Evolutionary conservation across 2,888 invertebrate genomes (phyloP), one percentile per base, ranked within the genome.

Genomic region (Linnaemya vulpina): DNA sequence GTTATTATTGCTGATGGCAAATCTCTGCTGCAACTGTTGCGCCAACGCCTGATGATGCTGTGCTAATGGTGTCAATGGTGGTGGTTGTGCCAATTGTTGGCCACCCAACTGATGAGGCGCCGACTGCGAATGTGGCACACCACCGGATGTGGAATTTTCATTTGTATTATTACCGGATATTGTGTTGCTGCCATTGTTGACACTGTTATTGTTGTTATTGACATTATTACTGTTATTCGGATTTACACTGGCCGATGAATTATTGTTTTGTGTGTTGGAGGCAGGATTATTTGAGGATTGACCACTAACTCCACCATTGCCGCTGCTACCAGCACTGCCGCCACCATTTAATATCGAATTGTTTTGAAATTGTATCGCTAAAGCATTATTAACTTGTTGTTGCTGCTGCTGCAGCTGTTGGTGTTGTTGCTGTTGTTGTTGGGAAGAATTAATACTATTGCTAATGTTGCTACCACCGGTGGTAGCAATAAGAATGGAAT

Each of bases 1-100:
- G 88, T 91, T 92, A 91, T 92, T 92, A 89, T 90, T 92, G 91
- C 91, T 92, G 90, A 90, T 90, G 89, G 91, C 92, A 88, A 94
- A 94, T 89, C 94, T 94, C 90, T 94, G 94, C 89, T 94, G 94
- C 89, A 94, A 93, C 88, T 93, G 94, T 93, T 94, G 93, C 90
- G 94, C 94, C 89, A 94, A 93, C 87, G 94, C 94, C 82, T 94
- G 93, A 92, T 94, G 94, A 88, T 94, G 94, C 89, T 94, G 94
- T 84, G 94, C 92, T 86, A 94, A 93, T 60, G 93, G 92, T 73
- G 92, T 92, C 83, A 91, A 86, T 70, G 92, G 91, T 53, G 91
- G 89, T 74, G 90, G 90, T 49, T 90, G 90, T 25, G 80, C 82
- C 17, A 82, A 35, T 67, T 76, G 82, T 25, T 68, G 67, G 15